A percentile compares a stretch with the other conserved stretches of the same genome.
phyloP scores from a whole-genome alignment of 1,140 invertebrate species.

The Pogonomyrmex californicus region DNA sequence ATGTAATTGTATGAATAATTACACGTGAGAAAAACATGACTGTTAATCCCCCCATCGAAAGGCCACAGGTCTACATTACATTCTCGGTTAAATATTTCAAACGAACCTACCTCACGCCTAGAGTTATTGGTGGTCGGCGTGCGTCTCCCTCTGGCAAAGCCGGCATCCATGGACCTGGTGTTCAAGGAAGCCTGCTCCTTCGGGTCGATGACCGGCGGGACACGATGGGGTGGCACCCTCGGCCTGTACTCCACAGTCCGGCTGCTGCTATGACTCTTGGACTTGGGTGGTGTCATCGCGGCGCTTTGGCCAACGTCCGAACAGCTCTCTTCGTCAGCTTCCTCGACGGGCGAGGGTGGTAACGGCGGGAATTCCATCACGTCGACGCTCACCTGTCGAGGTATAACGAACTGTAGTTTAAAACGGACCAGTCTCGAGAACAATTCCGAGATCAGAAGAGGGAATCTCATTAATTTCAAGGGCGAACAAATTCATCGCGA shows the following conservation, averaged over 20 bases:
- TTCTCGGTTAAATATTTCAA: neutral
- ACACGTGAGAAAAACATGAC: neutral
- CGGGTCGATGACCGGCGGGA: conserved; percentile 87
- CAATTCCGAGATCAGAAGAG: neutral
- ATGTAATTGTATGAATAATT: no score
- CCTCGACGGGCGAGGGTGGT: conserved; percentile 92
- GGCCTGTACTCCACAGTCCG: conserved; percentile 87
- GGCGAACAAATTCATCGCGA: neutral
- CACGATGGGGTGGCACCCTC: conserved; percentile 91
- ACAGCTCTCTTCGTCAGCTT: conserved; percentile 92
- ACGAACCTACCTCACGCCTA: conserved; percentile 88
- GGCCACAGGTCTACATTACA: neutral
- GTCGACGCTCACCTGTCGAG: conserved; percentile 87
- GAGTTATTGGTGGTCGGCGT: conserved; percentile 89
- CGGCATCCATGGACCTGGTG: conserved; percentile 93
- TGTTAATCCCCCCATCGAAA: neutral
- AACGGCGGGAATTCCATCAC: conserved; percentile 92
- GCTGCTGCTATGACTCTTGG: conserved; percentile 81
- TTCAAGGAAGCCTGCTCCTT: conserved; percentile 89
- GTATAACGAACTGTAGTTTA: conserved; percentile 5
- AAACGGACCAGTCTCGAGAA: neutral
- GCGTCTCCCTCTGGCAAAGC: conserved; percentile 89
- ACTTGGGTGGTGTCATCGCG: conserved; percentile 81
- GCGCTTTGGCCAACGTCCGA: conserved; percentile 88
- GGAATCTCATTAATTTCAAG: neutral